These are phyloP conservation scores for Gracilinanus agilis DNA, from an alignment of 2,113 vertebrate genomes.

Conservation along the genomic window DNA sequence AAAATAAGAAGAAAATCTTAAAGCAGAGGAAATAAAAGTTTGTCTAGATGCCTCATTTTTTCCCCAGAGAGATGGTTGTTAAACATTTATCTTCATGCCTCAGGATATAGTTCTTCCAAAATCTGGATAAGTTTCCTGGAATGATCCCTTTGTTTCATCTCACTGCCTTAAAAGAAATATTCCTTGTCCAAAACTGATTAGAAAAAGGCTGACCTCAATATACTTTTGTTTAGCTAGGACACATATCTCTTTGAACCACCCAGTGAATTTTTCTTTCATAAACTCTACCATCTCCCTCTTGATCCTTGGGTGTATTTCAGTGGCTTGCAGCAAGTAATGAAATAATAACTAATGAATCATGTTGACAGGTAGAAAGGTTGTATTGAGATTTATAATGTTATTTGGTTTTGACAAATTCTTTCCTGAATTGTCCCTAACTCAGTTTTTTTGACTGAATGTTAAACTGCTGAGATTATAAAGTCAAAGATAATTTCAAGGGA, in stretches of 20 bases:
- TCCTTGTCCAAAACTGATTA: background rate
- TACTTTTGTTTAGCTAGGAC: background rate
- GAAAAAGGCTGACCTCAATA: background rate
- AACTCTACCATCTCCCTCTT: background rate
- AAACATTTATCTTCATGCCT: background rate
- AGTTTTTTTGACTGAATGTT: conserved; percentile 32
- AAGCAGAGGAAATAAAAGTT: background rate
- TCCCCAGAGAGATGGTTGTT: background rate
- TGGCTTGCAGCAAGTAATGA: conserved; percentile 46
- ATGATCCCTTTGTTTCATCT: background rate
- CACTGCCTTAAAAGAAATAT: background rate
- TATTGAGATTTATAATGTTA: background rate
- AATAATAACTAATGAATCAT: conserved; percentile 53
- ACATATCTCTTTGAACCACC: background rate
- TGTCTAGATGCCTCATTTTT: background rate
- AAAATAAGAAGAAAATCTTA: background rate
- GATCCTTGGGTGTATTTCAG: conserved; percentile 27
- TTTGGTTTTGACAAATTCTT: conserved; percentile 58
- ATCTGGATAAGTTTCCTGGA: background rate
- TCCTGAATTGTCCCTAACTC: background rate
- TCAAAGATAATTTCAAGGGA: conserved; percentile 10
- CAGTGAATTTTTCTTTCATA: background rate
- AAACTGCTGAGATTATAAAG: background rate
- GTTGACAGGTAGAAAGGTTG: conserved; percentile 40
- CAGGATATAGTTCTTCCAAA: background rate